phyloP scores from a whole-genome alignment of 30 jellyfish, hydroid and myxozoan species.

The Hydractinia symbiolongicarpus region DNA sequence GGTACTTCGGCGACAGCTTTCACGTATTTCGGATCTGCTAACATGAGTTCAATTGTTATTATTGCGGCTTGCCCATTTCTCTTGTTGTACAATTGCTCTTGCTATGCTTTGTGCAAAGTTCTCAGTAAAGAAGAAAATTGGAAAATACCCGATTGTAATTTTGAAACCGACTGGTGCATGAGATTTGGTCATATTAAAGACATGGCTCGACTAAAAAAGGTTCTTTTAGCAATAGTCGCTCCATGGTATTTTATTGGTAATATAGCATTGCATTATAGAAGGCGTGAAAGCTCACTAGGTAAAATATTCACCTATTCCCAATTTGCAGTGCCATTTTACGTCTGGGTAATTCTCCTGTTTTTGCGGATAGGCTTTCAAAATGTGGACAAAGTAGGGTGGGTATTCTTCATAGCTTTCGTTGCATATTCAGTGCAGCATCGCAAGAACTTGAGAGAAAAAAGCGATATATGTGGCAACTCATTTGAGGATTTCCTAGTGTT shows the following conservation, averaged over 20 bases:
- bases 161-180: background rate
- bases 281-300: background rate
- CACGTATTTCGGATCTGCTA: background rate
- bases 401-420: background rate
- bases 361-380: background rate
- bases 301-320: background rate
- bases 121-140: conserved; percentile 3
- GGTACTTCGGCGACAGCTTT: conserved; percentile 14
- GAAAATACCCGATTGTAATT: background rate
- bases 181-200: background rate
- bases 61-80: conserved; percentile 10
- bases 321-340: conserved; percentile 10
- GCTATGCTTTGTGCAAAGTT: background rate
- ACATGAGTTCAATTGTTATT: background rate
- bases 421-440: background rate
- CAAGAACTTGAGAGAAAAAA: background rate
- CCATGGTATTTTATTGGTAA: too few species aligned
- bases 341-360: conserved; percentile 4
- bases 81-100: background rate
- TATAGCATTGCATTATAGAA: too few species aligned
- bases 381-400: conserved; percentile 18
- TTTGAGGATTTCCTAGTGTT: conserved; percentile 7
- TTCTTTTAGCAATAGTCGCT: too few species aligned
- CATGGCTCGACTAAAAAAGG: background rate
- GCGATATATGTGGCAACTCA: background rate